These are phyloP conservation scores for Liasis olivaceus DNA, from an alignment of 2,797 vertebrate genomes.

Conservation along the genomic window DNA sequence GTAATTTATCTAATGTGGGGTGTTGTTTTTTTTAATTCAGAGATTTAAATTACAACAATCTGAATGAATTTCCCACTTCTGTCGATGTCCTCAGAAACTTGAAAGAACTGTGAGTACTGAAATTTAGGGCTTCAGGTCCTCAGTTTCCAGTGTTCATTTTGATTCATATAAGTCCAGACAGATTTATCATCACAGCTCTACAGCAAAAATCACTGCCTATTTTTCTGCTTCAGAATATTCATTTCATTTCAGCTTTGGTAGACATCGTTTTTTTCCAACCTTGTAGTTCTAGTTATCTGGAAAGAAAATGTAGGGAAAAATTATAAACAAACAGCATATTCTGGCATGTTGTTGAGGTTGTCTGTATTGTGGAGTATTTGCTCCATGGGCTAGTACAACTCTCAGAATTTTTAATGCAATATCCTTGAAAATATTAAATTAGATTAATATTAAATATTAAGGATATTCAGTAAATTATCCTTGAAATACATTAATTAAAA, in stretches of 20 bases:
- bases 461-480: no score
- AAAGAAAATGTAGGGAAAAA: not conserved
- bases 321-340: not conserved
- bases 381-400: not conserved
- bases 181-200: not conserved
- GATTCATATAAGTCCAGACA: conserved; percentile 42
- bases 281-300: not conserved
- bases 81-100: conserved; percentile 86
- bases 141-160: conserved; percentile 51
- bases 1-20: conserved; percentile 32
- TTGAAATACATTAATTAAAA: not conserved
- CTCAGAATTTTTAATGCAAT: not conserved
- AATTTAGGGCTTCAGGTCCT: conserved; percentile 26
- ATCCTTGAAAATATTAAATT: not conserved
- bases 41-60: conserved; percentile 93
- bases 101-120: conserved; percentile 90
- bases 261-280: not conserved
- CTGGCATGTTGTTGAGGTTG: not conserved
- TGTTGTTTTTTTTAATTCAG: conserved; percentile 71
- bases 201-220: not conserved
- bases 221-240: not conserved
- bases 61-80: conserved; percentile 87
- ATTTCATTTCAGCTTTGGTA: not conserved
- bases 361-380: not conserved
- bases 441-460: not conserved